Percentiles rank a stretch among this genome's conserved stretches.
These are phyloP conservation scores for Maniola hyperantus DNA, from an alignment of 2,888 invertebrate species.

Conservation along the genomic window DNA sequence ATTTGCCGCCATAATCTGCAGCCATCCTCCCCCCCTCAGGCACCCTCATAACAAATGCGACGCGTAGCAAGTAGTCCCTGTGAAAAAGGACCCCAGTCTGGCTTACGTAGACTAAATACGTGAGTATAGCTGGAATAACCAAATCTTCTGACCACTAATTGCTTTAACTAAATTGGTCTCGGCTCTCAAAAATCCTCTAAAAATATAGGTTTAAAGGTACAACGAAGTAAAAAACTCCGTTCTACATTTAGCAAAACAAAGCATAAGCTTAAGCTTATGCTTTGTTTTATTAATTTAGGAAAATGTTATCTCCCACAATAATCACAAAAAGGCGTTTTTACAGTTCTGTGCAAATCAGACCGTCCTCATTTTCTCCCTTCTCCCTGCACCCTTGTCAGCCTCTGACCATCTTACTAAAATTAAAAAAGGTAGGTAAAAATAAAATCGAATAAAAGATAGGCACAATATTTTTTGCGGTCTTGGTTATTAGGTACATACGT, in stretches of 20 bases:
- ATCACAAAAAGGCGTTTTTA: constrained; percentile 24
- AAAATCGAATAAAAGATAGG: no score
- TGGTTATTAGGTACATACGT: no score
- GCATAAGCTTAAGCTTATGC: no score
- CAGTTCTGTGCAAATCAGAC: constrained; percentile 19
- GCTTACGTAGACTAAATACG: no score
- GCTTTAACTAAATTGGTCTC: not conserved
- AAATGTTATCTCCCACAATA: constrained; percentile 24
- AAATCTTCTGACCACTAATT: not conserved
- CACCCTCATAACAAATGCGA: no score
- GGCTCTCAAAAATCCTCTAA: not conserved
- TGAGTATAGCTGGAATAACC: no score
- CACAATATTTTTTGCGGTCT: no score
- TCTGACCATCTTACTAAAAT: not conserved
- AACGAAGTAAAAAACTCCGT: constrained; percentile 7
- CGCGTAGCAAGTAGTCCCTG: no score
- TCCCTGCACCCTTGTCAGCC: not conserved
- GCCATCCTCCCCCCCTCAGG: no score
- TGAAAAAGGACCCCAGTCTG: no score
- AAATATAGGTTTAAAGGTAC: constrained; percentile 4
- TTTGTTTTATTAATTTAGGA: constrained; percentile 16
- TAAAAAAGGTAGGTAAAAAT: no score
- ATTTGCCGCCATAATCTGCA: no score
- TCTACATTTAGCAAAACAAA: constrained; percentile 13
- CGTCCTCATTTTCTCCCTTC: constrained; percentile 20